These are phyloP conservation scores for Rhimphoctona megacephalus DNA, from an alignment of 2,888 invertebrate species.

Conservation along the genomic window DNA sequence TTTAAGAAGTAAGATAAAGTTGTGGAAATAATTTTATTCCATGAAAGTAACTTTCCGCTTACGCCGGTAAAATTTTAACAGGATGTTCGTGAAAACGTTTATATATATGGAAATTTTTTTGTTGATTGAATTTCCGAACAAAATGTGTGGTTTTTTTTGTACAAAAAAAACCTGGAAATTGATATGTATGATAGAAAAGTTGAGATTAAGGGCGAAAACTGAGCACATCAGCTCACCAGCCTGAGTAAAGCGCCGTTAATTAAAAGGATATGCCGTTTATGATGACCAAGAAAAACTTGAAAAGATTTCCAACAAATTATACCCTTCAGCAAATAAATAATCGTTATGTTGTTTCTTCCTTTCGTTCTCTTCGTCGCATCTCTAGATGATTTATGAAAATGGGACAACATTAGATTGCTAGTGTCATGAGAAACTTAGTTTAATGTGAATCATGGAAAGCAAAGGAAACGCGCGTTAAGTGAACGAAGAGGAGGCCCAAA, in stretches of 20 bases:
- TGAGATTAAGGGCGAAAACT: too few species aligned
- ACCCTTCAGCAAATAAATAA: not conserved
- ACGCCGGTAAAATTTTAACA: not conserved
- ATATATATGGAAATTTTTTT: too few species aligned
- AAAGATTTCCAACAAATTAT: not conserved
- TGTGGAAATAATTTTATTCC: not conserved
- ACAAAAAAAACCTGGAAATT: not conserved
- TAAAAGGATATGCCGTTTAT: not conserved
- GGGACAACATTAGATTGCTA: constrained; percentile 3
- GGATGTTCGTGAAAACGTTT: not conserved
- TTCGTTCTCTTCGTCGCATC: not conserved
- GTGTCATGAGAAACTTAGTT: not conserved
- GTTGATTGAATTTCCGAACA: not conserved
- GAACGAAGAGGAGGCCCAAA: constrained; percentile 39
- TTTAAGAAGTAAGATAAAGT: not conserved
- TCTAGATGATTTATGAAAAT: not conserved
- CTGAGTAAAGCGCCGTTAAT: not conserved
- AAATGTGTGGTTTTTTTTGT: not conserved
- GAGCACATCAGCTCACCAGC: not conserved
- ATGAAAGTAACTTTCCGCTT: not conserved
- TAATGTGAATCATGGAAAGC: not conserved
- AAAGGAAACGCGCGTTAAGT: constrained; percentile 37
- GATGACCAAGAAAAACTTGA: not conserved
- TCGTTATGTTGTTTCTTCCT: not conserved
- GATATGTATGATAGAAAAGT: too few species aligned